phyloP scores from a whole-genome alignment of 2,113 vertebrate genomes.

The Oriolus oriolus region DNA sequence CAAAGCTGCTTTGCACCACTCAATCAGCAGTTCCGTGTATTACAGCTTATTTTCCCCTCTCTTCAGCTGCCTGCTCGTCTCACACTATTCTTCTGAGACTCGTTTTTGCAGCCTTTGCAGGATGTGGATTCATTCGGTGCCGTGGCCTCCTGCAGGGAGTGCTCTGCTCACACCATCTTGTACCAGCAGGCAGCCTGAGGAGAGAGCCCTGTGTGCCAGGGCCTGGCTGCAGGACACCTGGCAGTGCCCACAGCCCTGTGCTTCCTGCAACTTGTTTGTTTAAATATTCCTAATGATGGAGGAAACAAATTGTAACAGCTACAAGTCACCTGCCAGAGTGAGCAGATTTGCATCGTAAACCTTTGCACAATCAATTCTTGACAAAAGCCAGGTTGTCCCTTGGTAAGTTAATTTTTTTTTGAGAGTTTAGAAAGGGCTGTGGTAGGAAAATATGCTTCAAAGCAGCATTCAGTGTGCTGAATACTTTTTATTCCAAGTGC shows the following conservation, averaged over 20 bases:
- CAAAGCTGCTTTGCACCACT: not conserved
- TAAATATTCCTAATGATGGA: not conserved
- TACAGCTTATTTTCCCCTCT: not conserved
- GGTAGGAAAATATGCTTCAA: not conserved
- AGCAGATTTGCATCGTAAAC: not conserved
- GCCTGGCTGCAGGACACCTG: not conserved
- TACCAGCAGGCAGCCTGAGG: not conserved
- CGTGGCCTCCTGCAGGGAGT: not conserved
- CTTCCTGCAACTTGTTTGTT: not conserved
- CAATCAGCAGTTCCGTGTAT: not conserved
- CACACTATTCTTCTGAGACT: not conserved
- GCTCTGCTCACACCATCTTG: not conserved
- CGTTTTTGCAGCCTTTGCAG: not conserved
- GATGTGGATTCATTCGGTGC: not conserved
- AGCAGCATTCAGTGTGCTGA: not conserved
- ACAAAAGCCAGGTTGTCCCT: constrained; percentile 4
- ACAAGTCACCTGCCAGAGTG: not conserved
- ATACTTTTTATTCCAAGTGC: not conserved
- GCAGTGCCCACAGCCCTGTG: not conserved
- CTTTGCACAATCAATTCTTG: not conserved
- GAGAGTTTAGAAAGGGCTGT: not conserved
- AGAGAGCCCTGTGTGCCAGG: not conserved
- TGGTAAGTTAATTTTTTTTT: not conserved
- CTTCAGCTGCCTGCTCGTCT: not conserved
- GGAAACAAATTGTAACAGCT: not conserved